Conservation (phyloP, 2,888 invertebrate genomes). For the Eubasilissa splendida region DNA sequence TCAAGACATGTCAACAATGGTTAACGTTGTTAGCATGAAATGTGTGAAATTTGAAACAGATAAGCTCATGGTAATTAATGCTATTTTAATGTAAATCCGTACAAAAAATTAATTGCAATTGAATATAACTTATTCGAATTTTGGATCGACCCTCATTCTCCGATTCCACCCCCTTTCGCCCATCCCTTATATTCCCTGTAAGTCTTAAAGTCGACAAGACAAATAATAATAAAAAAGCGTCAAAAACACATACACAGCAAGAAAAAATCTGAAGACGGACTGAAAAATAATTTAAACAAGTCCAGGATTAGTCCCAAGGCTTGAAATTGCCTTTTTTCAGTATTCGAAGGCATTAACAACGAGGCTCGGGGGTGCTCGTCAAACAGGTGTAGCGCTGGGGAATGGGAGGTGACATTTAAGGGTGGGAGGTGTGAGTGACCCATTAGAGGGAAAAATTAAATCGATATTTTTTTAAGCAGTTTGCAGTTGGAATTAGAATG, state of each 20-base stretch:
- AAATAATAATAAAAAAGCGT: slow-evolving; percentile 53
- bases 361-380: not conserved
- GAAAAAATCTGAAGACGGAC: slow-evolving; percentile 49
- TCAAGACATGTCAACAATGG: too few species aligned
- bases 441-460: too few species aligned
- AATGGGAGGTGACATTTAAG: too few species aligned
- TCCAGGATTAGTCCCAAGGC: slow-evolving; percentile 43
- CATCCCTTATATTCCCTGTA: slow-evolving; percentile 17
- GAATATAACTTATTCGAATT: not conserved
- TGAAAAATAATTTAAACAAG: slow-evolving; percentile 57
- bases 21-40: too few species aligned
- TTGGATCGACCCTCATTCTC: slow-evolving; percentile 18
- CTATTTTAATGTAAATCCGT: too few species aligned
- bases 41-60: too few species aligned
- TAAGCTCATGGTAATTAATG: too few species aligned
- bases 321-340: slow-evolving; percentile 38
- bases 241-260: slow-evolving; percentile 42
- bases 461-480: too few species aligned
- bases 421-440: too few species aligned
- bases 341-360: slow-evolving; percentile 12
- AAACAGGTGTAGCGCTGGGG: slow-evolving; percentile 18
- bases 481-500: too few species aligned
- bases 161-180: not conserved
- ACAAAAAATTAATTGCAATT: too few species aligned
- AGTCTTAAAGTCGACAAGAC: slow-evolving; percentile 54